Conservation (phyloP, 92 coral and sea anemone genomes). For the Umimayanthus chanpuru region DNA sequence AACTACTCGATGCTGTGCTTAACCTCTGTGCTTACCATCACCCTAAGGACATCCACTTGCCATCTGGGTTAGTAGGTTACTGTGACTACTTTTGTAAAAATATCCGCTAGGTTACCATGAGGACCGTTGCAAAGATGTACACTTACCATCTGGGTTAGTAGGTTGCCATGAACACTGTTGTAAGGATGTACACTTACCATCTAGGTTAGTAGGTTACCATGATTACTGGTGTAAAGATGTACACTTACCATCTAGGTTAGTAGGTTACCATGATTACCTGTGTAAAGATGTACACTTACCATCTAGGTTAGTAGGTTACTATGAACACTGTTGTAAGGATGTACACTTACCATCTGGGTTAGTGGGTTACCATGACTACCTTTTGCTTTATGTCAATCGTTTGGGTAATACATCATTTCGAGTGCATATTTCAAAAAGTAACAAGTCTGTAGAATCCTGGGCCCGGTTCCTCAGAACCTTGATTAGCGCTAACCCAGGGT, state of each 20-base stretch:
- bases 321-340: constrained; percentile 42
- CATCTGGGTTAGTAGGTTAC: constrained; percentile 73
- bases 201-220: constrained; percentile 64
- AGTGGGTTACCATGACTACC: constrained; percentile 1
- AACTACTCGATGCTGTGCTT: constrained; percentile 95
- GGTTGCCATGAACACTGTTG: not conserved
- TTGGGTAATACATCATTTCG: too few relatives aligned
- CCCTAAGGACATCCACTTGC: constrained; percentile 92
- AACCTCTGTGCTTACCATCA: constrained; percentile 97
- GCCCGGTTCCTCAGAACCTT: too few relatives aligned
- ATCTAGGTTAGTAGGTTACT: constrained; percentile 63
- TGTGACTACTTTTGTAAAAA: constrained; percentile 40
- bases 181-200: constrained; percentile 84
- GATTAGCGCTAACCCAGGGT: too few relatives aligned
- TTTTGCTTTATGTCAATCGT: too few relatives aligned
- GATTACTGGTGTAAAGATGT: constrained; percentile 56
- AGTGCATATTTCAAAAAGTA: too few relatives aligned
- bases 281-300: constrained; percentile 86
- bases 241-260: constrained; percentile 85
- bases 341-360: constrained; percentile 91
- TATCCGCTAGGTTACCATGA: constrained; percentile 56
- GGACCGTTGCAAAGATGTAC: constrained; percentile 63
- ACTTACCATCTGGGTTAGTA: constrained; percentile 84
- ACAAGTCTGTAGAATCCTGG: too few relatives aligned
- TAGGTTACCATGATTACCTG: not conserved